Base-by-base conservation (phyloP, 2,113 vertebrate genomes). In the Oriolus oriolus region DNA sequence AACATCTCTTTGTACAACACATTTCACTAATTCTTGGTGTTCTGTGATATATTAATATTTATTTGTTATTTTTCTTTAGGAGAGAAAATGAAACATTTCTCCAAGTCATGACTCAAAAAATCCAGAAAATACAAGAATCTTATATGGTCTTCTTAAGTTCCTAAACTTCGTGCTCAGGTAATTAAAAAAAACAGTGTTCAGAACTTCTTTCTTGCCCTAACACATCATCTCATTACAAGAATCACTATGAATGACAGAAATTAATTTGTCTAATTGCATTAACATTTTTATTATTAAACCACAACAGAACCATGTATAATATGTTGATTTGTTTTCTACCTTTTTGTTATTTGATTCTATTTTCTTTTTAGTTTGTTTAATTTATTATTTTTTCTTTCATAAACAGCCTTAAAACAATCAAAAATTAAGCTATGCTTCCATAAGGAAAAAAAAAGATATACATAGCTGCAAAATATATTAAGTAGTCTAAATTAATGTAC, bases 151-250 rank as follows among this genome's bases (percentile, higher is more conserved):
- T 94, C 59, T 37, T 33, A 85, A 91, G 45, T 35, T 81, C 28
- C 70, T 74, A 53, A 76, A 59, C 63, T 94, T 93, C 75, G 27
- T 91, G 76, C 71, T 75, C 63, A 80, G 79, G 52, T 93, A 93
- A 96, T 95, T 93, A 89, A 96, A 96, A 96, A 87, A 76, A 64
- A 19, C 70, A 71, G 59, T 89, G 90, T 87, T 90, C 78, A 87
- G 83, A 92, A 87, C 82, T 93, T 89, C 14, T 87, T 23, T 77
- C 73, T 91, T 94, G 39, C 21, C 21, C 47, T 82, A 75, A 80
- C 44, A 61, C 7, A 42, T 83, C 60, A 59, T 73, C 74, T 95
- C 81, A 74, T 94, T 97, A 91, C 69, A 73, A 37, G 57, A 88
- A 64, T 44, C 16, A 18, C 28, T 64, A 35, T 42, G 74, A 89